Evolutionary conservation across 2,113 vertebrate genomes (phyloP), one percentile per base, ranked within the genome.

Genomic region (Cryptoleucopteryx plumbea): DNA sequence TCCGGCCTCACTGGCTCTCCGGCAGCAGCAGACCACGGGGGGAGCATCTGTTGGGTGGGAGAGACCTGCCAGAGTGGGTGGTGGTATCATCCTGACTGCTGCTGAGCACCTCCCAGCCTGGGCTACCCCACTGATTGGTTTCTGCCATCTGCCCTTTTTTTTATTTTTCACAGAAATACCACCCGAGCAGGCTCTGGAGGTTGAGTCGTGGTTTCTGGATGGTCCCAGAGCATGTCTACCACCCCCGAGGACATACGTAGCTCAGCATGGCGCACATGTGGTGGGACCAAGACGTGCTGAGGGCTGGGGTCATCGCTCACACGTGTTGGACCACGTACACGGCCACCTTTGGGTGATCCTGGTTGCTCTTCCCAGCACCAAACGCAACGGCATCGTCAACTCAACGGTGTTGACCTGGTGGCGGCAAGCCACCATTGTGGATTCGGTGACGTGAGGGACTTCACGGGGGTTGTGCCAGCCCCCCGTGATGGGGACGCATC

Each of bases 271-370:
- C 34, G 52, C 16, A 11, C 4, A 1, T 0, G 6, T 3, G 27
- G 36, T 42, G 23, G 74, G 34, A 72, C 34, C 12, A 3, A 29
- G 67, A 8, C 0, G 0, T 22, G 43, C 17, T 2, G 2, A 31
- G 34, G 25, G 19, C 34, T 2, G 5, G 9, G 10, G 26, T 8
- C 27, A 1, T 20, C 5, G 25, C 47, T 18, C 70, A 7, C 0
- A 2, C 4, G 0, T 7, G 47, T 50, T 16, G 14, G 26, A 5
- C 62, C 36, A 5, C 0, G 0, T 25, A 10, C 13, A 0, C 1
- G 10, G 25, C 52, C 36, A 13, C 29, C 8, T 70, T 32, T 7
- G 48, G 56, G 36, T 12, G 10, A 40, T 48, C 61, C 61, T 11
- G 6, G 25, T 6, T 19, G 17, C 63, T 65, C 61, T 32, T 47